Conservation (phyloP, 2,888 invertebrate genomes). For the Eupithecia dodoneata region DNA sequence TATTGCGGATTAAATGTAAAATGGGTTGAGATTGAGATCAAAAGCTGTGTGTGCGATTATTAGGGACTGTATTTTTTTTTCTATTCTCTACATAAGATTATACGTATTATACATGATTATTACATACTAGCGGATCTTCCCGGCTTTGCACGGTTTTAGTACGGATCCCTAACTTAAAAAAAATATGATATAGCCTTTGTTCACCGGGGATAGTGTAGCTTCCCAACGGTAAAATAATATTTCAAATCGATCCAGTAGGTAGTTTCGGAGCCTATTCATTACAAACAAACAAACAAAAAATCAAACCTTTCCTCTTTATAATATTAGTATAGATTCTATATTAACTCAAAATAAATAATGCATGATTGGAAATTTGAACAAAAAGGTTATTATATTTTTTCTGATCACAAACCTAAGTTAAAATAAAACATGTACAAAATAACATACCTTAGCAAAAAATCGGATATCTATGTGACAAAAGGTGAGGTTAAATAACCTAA, state of each 20-base stretch:
- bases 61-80: background rate
- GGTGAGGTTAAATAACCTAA: background rate
- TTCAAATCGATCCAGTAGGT: too few species aligned
- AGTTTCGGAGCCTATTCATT: too few species aligned
- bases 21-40: constrained; percentile 55
- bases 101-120: too few species aligned
- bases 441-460: background rate
- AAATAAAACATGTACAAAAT: background rate
- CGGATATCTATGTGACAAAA: background rate
- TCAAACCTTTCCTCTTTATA: too few species aligned
- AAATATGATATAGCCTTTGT: too few species aligned
- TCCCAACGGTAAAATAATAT: too few species aligned
- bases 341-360: background rate
- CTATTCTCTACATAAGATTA: background rate
- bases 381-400: background rate
- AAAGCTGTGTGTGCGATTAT: constrained; percentile 1
- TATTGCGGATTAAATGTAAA: constrained; percentile 60
- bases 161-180: too few species aligned
- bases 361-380: background rate
- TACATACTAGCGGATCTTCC: too few species aligned
- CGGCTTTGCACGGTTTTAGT: too few species aligned
- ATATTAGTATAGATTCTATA: too few species aligned
- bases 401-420: background rate
- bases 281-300: too few species aligned
- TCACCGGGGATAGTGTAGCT: too few species aligned